Base-by-base conservation (phyloP, 2,797 vertebrate genomes). In the Nannoperca australis region DNA sequence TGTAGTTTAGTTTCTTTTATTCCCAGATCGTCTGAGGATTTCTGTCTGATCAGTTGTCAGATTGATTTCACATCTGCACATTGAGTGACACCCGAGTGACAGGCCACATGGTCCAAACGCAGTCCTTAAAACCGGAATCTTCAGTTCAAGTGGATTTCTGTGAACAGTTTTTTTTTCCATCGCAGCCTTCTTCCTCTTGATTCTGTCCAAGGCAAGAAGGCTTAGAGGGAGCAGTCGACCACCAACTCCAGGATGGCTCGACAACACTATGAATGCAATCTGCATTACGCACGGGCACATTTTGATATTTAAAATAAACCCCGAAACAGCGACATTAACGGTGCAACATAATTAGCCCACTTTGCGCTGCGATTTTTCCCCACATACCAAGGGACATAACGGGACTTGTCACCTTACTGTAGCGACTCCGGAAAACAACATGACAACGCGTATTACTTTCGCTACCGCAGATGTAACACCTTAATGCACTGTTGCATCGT, bases 301-400 rank as follows among this genome's bases (percentile, higher is more conserved):
- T 14, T 42, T 49, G 38, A 40, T n/a, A 27, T 27, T n/a, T n/a
- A n/a, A n/a, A 27, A 27, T 1, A 13, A 14, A 50, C 20, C 2
- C 13, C 30, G 20, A 32, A 70, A 72, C 7, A 50, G 70, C 58
- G 24, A 64, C 68, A 49, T 30, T 32, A 47, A 72, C 10, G 53
- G 47, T 17, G 73, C 65, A 63, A 44, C 54, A 66, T 40, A 62
- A 7, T n/a, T 32, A 38, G 36, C 36, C 36, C 3, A 78, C 80
- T 89, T 73, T 83, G 65, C 56, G 60, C 42, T 60, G 60, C 49
- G 44, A 38, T 66, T 51, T 51, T 11, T 50, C 11, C n/a, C 22
- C 56, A 66, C 76, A 74, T 38, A 51, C 62, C 59, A 54, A 15
- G 5, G 7, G 36, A 64, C 63, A 79, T 81, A 91, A 80, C 83